phyloP scores from a whole-genome alignment of 2,113 vertebrate species.

The Scomber japonicus region DNA sequence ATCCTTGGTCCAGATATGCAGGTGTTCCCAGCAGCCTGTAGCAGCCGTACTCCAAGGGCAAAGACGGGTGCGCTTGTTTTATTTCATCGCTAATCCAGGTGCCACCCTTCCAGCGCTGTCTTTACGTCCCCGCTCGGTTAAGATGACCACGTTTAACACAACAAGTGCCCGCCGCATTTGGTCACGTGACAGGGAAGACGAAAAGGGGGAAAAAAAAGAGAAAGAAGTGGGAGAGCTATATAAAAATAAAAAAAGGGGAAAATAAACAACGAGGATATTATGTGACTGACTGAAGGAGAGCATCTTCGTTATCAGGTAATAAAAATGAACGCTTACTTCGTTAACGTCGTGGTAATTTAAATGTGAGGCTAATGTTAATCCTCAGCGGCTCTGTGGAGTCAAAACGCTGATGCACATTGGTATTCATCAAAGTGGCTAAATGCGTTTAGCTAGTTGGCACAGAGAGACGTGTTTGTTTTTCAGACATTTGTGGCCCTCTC shows the following conservation, averaged over 20 bases:
- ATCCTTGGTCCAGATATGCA: neutral
- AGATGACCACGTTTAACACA: accelerated
- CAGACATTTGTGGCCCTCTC: neutral
- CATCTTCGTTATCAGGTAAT: constrained; percentile 35
- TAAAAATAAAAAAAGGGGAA: neutral
- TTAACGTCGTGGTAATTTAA: too few relatives aligned
- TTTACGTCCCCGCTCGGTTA: constrained; percentile 8
- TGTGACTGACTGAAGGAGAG: neutral
- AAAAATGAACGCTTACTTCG: neutral
- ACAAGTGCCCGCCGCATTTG: neutral
- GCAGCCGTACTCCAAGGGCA: constrained; percentile 35
- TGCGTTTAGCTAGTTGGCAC: constrained; percentile 1
- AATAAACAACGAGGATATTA: neutral
- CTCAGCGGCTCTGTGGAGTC: neutral
- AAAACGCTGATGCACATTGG: constrained; percentile 33
- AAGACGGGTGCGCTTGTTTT: constrained; percentile 45
- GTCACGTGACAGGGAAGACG: constrained; percentile 66
- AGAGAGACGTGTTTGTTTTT: neutral
- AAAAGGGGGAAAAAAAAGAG: neutral
- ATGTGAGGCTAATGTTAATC: neutral
- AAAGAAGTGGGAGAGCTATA: neutral
- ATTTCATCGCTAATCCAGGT: accelerated
- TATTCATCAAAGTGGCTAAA: constrained; percentile 20
- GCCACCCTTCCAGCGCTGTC: too few relatives aligned
- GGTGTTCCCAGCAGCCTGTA: neutral